Conservation (phyloP, 2,888 invertebrate species). For the Thymelicus sylvestris region DNA sequence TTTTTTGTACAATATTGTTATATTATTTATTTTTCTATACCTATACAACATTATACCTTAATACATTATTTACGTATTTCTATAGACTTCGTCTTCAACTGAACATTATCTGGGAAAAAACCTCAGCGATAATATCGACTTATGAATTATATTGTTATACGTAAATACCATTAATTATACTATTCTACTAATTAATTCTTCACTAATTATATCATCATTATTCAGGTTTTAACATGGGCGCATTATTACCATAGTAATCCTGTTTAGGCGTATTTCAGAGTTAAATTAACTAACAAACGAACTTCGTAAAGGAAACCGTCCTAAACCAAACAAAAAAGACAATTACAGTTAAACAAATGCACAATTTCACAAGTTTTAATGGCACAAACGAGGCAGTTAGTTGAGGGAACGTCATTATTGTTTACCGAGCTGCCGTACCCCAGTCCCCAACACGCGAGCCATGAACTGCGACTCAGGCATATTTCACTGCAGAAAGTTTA, state of each 20-base stretch:
- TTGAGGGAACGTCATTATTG: slow-evolving; percentile 18
- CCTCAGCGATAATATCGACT: no score
- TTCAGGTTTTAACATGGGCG: background rate
- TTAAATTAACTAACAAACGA: background rate
- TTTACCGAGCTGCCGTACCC: slow-evolving; percentile 16
- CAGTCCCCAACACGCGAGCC: slow-evolving; percentile 19
- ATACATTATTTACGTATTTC: no score
- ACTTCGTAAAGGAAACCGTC: background rate
- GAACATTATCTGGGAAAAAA: background rate
- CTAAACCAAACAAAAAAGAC: slow-evolving; percentile 4
- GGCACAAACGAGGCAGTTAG: slow-evolving; percentile 11
- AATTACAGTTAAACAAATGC: slow-evolving; percentile 12
- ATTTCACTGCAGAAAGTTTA: slow-evolving; percentile 34
- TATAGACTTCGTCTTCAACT: no score
- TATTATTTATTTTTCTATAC: no score
- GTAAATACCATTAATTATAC: no score
- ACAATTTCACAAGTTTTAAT: slow-evolving; percentile 13
- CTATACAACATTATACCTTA: no score
- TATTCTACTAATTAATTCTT: no score
- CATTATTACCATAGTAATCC: background rate
- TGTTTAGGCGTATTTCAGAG: background rate
- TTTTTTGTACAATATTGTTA: no score
- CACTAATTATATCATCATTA: no score
- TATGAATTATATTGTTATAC: no score
- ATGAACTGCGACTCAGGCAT: slow-evolving; percentile 11